Evolutionary conservation across 2,113 vertebrate species (phyloP), one percentile per base, ranked within the genome.

Genomic region (Triplophysa rosa): DNA sequence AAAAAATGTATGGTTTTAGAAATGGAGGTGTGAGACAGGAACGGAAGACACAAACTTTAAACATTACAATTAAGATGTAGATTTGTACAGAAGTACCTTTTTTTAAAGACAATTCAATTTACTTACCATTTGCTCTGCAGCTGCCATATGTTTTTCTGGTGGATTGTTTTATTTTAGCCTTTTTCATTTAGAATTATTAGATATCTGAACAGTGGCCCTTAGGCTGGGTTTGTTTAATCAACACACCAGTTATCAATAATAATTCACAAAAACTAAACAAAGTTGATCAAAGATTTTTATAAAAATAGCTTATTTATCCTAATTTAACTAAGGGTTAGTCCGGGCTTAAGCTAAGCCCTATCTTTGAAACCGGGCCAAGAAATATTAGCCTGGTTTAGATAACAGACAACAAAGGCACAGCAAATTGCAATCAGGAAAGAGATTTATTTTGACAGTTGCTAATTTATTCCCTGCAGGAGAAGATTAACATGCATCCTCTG

Each of bases 371-470:
- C n/a, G n/a, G n/a, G n/a, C n/a, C n/a, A n/a, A 19, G 56, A 54
- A 56, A 37, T 66, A 63, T 47, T 58, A 49, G 71, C 45, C 8
- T 10, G 12, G 3, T 1, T 74, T 63, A 47, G 58, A 74, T 74
- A 62, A 74, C 58, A n/a, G 37, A 47, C 26, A 40, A 42, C 33
- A 59, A 73, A 54, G 78, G 67, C 64, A 17, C 54, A n/a, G 33
- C 45, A 67, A 29, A 49, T 79, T 54, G 37, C 49, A 62, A 73
- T 74, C 69, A 59, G 49, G 37, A 65, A 66, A 73, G n/a, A 23
- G 24, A 73, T 73, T 26, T 7, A 56, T 71, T 65, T 12, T 80
- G 37, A 72, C 19, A 4, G 3, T 16, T 62, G 23, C 19, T 70
- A 23, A 70, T 45, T 70, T 12, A 71, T 71, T 79, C 14, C 47